phyloP scores from a whole-genome alignment of 1,140 invertebrate species.

The Neodiprion fabricii region DNA sequence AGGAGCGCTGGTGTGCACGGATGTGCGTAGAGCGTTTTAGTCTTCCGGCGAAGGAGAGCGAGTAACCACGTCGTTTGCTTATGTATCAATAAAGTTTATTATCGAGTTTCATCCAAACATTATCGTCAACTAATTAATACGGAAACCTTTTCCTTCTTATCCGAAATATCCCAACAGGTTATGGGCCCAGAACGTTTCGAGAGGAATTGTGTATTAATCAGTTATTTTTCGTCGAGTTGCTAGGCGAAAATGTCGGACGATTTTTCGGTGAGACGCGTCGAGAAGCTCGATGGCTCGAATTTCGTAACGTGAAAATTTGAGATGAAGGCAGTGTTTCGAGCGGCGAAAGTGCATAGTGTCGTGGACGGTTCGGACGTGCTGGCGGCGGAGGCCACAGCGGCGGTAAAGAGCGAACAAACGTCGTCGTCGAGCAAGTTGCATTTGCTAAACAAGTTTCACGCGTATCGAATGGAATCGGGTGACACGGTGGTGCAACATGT shows the following conservation, averaged over 20 bases:
- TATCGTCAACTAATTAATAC: no score
- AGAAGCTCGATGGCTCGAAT: conserved; percentile 21
- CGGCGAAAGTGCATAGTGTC: background rate
- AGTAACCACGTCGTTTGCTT: no score
- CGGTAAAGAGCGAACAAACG: conserved; percentile 20
- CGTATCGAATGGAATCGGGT: conserved; percentile 18
- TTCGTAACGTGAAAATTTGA: conserved; percentile 26
- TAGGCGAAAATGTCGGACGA: conserved; percentile 18
- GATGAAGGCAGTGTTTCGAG: conserved; percentile 16
- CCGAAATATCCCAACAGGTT: conserved; percentile 15
- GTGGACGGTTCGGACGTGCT: conserved; percentile 13
- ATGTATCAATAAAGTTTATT: no score
- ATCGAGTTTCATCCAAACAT: no score
- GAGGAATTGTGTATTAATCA: conserved; percentile 8
- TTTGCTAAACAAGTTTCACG: conserved; percentile 24
- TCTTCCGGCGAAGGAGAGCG: no score
- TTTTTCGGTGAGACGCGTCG: conserved; percentile 15
- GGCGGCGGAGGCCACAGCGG: conserved; percentile 10
- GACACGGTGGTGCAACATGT: conserved; percentile 29
- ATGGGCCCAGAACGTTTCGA: conserved; percentile 23
- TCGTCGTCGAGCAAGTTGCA: conserved; percentile 21
- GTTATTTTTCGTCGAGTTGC: background rate
- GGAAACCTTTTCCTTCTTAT: no score
- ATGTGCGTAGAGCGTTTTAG: no score
- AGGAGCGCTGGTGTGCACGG: no score